phyloP scores from a whole-genome alignment of 2,797 vertebrate species.

The Gila robusta region DNA sequence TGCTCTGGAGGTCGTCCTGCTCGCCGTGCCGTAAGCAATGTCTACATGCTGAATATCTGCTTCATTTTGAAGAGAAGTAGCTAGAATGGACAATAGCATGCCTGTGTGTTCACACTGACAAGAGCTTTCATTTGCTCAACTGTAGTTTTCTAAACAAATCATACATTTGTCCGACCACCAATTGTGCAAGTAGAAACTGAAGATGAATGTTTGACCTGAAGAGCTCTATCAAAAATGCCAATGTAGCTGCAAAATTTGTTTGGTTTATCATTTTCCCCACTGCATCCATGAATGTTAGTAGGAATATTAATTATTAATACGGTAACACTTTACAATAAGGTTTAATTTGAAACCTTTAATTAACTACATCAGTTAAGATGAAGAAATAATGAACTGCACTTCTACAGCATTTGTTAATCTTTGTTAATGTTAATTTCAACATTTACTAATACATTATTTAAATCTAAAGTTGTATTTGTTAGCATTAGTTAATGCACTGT shows the following conservation, averaged over 20 bases:
- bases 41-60: constrained; percentile 20
- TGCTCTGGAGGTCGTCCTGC: constrained; percentile 33
- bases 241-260: background rate
- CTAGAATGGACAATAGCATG: constrained; percentile 15
- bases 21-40: constrained; percentile 4
- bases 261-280: constrained; percentile 6
- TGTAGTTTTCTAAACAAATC: constrained; percentile 37
- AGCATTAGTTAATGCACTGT: too few species aligned
- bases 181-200: background rate
- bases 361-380: too few species aligned
- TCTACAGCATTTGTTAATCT: too few species aligned
- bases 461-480: too few species aligned
- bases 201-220: background rate
- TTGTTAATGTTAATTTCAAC: too few species aligned
- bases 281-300: background rate
- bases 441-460: too few species aligned
- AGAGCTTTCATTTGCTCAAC: constrained; percentile 16
- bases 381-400: too few species aligned
- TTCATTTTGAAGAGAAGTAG: constrained; percentile 10
- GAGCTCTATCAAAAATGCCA: background rate
- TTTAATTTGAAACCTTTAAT: too few species aligned
- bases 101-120: constrained; percentile 28
- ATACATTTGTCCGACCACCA: background rate
- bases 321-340: too few species aligned
- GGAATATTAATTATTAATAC: background rate